These are phyloP conservation scores for Zingel zingel DNA, from an alignment of 2,113 vertebrate genomes.

Conservation along the genomic window DNA sequence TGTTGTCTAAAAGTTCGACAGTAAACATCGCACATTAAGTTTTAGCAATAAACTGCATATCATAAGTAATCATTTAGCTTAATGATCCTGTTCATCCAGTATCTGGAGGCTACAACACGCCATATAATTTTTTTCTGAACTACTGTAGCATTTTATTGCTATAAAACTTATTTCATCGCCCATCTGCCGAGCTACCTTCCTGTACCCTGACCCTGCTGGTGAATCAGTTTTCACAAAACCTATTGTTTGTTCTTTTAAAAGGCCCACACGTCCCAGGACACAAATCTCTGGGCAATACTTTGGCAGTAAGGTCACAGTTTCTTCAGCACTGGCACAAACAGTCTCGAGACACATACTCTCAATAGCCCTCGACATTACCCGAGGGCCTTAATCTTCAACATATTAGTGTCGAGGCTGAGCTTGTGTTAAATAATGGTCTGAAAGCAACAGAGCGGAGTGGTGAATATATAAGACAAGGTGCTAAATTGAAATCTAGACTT, in stretches of 20 bases:
- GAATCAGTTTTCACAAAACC: constrained; percentile 48
- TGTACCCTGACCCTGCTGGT: constrained; percentile 39
- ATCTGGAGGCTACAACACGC: constrained; percentile 29
- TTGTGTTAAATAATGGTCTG: constrained; percentile 23
- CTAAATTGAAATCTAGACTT: constrained; percentile 46
- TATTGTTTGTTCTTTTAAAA: constrained; percentile 59
- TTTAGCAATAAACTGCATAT: constrained; percentile 28
- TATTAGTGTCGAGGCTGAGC: constrained; percentile 9
- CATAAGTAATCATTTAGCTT: constrained; percentile 50
- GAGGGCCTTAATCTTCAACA: constrained; percentile 48
- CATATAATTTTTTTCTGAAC: constrained; percentile 3
- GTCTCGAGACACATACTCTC: constrained; percentile 41
- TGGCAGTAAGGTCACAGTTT: constrained; percentile 58
- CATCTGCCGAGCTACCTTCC: constrained; percentile 52
- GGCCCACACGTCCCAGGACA: constrained; percentile 49
- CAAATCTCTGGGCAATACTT: constrained; percentile 45
- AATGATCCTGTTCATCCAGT: constrained; percentile 42
- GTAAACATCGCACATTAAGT: constrained; percentile 16
- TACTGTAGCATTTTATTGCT: constrained; percentile 35
- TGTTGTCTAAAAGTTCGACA: constrained; percentile 17
- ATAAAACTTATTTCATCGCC: constrained; percentile 47
- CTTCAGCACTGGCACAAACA: constrained; percentile 67
- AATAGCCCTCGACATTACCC: constrained; percentile 56
- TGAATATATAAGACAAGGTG: constrained; percentile 22
- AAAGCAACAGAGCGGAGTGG: constrained; percentile 4